A percentile compares a stretch with the other conserved stretches of the same genome.
Evolutionary conservation across 1,140 invertebrate genomes (phyloP).

Genomic region (Rhizoglyphus robini): DNA sequence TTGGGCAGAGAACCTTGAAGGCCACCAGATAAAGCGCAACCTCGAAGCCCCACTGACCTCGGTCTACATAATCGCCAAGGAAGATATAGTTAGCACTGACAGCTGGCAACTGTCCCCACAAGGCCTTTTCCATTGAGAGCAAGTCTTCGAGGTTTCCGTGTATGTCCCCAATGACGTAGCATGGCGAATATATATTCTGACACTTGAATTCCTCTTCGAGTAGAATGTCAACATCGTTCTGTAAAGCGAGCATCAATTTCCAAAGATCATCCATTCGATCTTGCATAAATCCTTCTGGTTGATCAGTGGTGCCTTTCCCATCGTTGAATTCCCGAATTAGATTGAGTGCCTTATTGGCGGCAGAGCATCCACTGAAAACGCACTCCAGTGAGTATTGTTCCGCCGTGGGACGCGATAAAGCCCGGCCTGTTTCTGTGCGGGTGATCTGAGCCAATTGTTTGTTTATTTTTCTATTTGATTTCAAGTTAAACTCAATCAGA

Average conservation of each 20-base stretch:
- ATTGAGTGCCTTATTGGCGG: no score
- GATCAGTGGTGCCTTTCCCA: neutral
- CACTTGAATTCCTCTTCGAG: neutral
- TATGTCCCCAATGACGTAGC: no score
- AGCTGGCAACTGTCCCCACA: conserved; percentile 42
- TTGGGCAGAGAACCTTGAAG: conserved; percentile 47
- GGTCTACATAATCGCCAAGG: conserved; percentile 53
- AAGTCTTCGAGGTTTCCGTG: no score
- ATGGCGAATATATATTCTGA: no score
- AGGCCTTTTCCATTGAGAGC: no score
- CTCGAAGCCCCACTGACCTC: conserved; percentile 46
- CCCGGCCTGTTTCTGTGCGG: neutral
- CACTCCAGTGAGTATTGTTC: neutral
- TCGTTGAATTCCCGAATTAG: conserved; percentile 12
- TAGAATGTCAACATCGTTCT: conserved; percentile 1
- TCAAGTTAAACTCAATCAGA: no score
- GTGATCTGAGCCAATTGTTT: no score
- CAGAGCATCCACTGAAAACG: conserved; percentile 15
- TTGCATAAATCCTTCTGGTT: neutral
- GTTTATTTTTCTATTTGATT: no score
- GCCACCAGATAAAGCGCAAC: conserved; percentile 43
- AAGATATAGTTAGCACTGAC: conserved; percentile 47
- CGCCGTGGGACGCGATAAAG: neutral
- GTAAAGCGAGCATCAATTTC: no score
- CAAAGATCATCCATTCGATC: no score